A percentile compares a stretch with the other conserved stretches of the same genome.
phyloP scores from a whole-genome alignment of 2,797 vertebrate species.

The Rhyacichthys aspro region DNA sequence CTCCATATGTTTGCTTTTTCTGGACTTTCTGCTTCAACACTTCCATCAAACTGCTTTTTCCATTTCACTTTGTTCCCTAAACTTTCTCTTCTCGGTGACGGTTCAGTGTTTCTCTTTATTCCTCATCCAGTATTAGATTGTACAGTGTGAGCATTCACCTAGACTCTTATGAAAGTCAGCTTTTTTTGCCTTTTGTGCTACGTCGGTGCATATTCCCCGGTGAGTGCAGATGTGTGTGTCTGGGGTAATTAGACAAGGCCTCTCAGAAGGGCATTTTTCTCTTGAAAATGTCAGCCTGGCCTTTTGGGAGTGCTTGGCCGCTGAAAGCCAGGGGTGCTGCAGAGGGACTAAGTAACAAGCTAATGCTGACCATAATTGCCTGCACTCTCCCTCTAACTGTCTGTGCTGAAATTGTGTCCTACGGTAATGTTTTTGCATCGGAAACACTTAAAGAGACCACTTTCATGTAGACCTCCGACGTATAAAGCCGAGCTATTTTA shows the following conservation, averaged over 20 bases:
- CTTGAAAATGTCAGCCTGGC: slow-evolving; percentile 80
- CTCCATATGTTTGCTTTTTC: no score
- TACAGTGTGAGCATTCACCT: background rate
- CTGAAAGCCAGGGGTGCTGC: slow-evolving; percentile 60
- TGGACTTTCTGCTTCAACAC: background rate
- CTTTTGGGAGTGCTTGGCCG: slow-evolving; percentile 73
- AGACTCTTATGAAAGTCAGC: slow-evolving; percentile 7
- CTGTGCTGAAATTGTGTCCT: slow-evolving; percentile 15
- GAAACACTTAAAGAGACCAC: slow-evolving; percentile 26
- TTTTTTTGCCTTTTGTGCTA: background rate
- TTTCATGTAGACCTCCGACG: slow-evolving; percentile 6
- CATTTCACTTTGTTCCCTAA: slow-evolving; percentile 10
- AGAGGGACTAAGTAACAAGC: slow-evolving; percentile 52
- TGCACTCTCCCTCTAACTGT: slow-evolving; percentile 42
- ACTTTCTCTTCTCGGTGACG: background rate
- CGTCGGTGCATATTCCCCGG: slow-evolving; percentile 3
- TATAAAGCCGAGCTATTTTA: slow-evolving; percentile 9
- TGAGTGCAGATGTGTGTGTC: slow-evolving; percentile 29
- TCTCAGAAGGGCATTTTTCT: slow-evolving; percentile 70
- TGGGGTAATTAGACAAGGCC: slow-evolving; percentile 70
- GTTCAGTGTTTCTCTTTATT: background rate
- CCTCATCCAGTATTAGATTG: background rate
- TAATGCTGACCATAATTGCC: slow-evolving; percentile 64
- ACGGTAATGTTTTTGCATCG: slow-evolving; percentile 38
- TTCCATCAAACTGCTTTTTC: slow-evolving; percentile 20